Evolutionary conservation across 2,797 vertebrate species (phyloP).

Genomic region (Coluber constrictor): DNA sequence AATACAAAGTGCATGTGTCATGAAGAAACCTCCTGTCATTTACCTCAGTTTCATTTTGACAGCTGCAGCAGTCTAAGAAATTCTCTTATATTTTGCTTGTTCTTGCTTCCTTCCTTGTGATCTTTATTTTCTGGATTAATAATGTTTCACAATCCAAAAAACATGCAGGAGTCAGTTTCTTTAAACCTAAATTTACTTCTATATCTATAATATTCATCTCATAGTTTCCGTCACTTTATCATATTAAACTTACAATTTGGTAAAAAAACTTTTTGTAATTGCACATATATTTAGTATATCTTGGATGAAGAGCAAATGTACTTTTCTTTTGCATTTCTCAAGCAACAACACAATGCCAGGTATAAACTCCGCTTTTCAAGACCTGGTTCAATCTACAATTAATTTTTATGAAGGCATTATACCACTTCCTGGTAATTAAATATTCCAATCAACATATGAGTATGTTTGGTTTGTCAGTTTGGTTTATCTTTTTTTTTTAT

Average conservation of each 20-base stretch:
- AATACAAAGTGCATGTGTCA: neutral
- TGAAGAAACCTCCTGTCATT: neutral
- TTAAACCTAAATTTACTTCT: neutral
- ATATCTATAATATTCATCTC: neutral
- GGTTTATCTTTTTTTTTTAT: neutral
- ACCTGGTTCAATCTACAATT: neutral
- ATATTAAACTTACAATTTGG: neutral
- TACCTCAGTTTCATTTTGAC: neutral
- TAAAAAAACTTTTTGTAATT: neutral
- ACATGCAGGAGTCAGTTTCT: neutral
- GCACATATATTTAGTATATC: neutral
- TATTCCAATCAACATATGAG: neutral
- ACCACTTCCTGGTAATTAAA: neutral
- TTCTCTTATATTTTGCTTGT: neutral
- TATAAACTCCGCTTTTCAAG: neutral
- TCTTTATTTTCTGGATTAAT: neutral
- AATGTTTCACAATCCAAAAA: neutral
- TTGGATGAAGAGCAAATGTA: neutral
- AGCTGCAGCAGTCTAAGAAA: neutral
- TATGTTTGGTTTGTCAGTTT: neutral
- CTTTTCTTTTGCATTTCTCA: neutral
- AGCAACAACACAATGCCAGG: neutral
- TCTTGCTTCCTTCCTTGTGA: neutral
- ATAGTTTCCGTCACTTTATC: neutral
- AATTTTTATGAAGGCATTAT: neutral